Conservation (phyloP, 2,888 invertebrate genomes). For the Augiades crinisus region DNA sequence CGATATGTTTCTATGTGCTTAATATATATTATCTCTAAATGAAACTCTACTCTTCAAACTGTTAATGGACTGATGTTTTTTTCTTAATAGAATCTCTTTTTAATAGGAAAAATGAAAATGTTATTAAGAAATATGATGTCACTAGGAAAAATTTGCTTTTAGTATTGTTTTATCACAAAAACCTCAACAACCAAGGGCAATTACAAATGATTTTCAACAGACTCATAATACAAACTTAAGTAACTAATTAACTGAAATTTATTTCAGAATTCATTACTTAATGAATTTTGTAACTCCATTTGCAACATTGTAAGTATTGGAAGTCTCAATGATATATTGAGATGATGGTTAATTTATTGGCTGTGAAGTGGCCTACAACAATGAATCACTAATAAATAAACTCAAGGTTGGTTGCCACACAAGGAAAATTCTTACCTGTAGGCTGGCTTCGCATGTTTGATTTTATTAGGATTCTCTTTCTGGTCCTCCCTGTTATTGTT, state of each 20-base stretch:
- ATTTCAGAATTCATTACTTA: too few species aligned
- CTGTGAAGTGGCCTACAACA: constrained; percentile 23
- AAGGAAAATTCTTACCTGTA: constrained; percentile 72
- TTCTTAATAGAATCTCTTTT: too few species aligned
- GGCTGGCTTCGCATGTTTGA: constrained; percentile 80
- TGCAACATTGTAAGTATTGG: constrained; percentile 3
- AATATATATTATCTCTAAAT: too few species aligned
- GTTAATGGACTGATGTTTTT: too few species aligned
- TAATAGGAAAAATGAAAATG: too few species aligned
- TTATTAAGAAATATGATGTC: too few species aligned
- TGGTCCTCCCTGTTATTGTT: constrained; percentile 75
- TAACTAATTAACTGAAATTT: background rate
- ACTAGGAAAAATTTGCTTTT: too few species aligned
- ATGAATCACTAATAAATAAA: constrained; percentile 35
- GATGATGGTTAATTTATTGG: constrained; percentile 6
- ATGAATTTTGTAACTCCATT: constrained; percentile 8
- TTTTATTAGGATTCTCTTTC: constrained; percentile 71
- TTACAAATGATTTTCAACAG: background rate
- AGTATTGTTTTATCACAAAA: background rate
- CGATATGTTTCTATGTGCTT: too few species aligned
- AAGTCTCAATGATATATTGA: background rate
- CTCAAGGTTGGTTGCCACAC: constrained; percentile 38
- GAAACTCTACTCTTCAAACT: too few species aligned
- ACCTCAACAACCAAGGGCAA: background rate
- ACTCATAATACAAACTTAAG: background rate